Percentiles rank a stretch among this genome's conserved stretches.
These are phyloP conservation scores for Rhopalosiphum maidis DNA, from an alignment of 1,140 invertebrate genomes.

Conservation along the genomic window DNA sequence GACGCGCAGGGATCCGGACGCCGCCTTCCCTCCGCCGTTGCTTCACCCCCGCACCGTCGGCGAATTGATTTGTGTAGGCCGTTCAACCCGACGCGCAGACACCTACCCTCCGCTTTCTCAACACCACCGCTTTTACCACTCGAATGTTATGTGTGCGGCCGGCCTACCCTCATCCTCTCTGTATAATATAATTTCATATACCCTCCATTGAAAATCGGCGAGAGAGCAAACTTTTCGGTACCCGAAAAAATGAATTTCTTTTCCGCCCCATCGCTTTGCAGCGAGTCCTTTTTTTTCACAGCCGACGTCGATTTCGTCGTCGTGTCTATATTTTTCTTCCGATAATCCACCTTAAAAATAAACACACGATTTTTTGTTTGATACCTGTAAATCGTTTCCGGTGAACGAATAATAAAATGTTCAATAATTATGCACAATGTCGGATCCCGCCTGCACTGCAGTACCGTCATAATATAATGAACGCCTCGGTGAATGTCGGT, in stretches of 20 bases:
- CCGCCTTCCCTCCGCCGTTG: background rate
- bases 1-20: conserved; percentile 6
- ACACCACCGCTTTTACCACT: background rate
- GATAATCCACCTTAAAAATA: background rate
- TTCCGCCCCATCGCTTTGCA: background rate
- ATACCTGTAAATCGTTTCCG: background rate
- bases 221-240: background rate
- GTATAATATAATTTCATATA: background rate
- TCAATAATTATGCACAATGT: background rate
- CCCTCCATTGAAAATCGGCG: background rate
- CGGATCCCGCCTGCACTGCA: background rate
- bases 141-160: background rate
- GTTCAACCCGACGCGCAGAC: conserved; percentile 50
- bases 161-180: background rate
- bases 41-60: background rate
- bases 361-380: background rate
- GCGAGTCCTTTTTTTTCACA: background rate
- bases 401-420: background rate
- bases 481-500: background rate
- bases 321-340: background rate
- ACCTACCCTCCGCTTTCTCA: background rate
- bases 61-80: conserved; percentile 57
- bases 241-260: background rate
- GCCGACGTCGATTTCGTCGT: background rate
- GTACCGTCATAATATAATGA: background rate